Evolutionary conservation across 2,113 vertebrate genomes (phyloP).

Genomic region (Pelodiscus sinensis): DNA sequence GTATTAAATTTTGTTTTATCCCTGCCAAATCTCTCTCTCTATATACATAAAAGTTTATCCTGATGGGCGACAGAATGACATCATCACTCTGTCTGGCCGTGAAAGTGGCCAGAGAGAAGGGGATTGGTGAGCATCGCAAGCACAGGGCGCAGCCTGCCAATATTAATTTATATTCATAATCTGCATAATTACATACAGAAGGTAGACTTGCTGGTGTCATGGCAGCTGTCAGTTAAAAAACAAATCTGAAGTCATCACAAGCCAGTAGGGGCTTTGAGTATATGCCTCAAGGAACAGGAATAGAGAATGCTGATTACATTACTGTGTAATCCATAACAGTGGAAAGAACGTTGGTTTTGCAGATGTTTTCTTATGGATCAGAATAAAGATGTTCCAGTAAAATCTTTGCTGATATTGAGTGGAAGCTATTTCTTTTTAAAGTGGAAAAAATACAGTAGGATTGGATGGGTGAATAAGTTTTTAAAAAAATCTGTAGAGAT

Average conservation of each 20-base stretch:
- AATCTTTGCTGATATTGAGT: background rate
- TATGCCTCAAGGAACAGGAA: background rate
- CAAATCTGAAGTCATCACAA: background rate
- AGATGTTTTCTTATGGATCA: background rate
- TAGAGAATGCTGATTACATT: background rate
- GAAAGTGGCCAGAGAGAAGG: too few relatives aligned
- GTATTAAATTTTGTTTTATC: constrained; percentile 2
- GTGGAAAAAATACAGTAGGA: background rate
- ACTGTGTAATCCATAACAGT: background rate
- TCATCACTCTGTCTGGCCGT: too few relatives aligned
- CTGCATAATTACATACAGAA: background rate
- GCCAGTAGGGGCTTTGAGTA: background rate
- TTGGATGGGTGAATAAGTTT: background rate
- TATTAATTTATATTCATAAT: constrained; percentile 19
- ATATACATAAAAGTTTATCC: too few relatives aligned
- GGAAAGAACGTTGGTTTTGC: background rate
- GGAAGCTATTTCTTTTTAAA: background rate
- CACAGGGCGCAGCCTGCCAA: too few relatives aligned
- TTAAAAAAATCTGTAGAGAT: background rate
- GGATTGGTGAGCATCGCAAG: too few relatives aligned
- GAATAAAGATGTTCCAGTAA: background rate
- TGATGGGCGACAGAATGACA: too few relatives aligned
- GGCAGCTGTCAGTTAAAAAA: background rate
- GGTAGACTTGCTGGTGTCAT: background rate
- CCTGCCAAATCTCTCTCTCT: background rate